Conservation (phyloP, 2,888 invertebrate species). For the Deladenus siricidicola region DNA sequence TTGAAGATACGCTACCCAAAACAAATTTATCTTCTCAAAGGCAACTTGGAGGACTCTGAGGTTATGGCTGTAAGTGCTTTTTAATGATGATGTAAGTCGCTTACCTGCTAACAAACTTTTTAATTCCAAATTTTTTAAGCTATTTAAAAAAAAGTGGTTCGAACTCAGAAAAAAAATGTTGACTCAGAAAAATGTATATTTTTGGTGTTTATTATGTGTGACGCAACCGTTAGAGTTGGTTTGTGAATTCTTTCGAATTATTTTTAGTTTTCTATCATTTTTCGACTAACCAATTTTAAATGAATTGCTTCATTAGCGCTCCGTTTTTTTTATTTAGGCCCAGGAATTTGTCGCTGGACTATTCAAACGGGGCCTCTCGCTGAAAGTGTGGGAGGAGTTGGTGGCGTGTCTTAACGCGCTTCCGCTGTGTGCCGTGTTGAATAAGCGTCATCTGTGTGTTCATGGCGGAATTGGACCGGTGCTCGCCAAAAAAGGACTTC, state of each 20-base stretch:
- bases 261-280: neutral
- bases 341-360: conserved; percentile 22
- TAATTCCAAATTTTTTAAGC: neutral
- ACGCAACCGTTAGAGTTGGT: neutral
- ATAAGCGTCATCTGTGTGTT: conserved; percentile 29
- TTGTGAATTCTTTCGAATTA: neutral
- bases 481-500: conserved; percentile 19
- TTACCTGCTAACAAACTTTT: neutral
- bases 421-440: conserved; percentile 22
- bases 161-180: conserved; percentile 1
- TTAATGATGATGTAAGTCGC: too few relatives aligned
- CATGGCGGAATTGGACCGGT: conserved; percentile 36
- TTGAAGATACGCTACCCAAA: conserved; percentile 31
- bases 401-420: conserved; percentile 6
- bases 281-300: neutral
- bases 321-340: conserved; percentile 19
- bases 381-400: conserved; percentile 13
- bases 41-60: conserved; percentile 34
- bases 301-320: too few relatives aligned
- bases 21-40: conserved; percentile 30
- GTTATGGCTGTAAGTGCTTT: conserved; percentile 22
- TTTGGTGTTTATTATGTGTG: neutral
- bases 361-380: conserved; percentile 14
- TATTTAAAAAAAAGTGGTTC: neutral
- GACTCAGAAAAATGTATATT: neutral